These are phyloP conservation scores for Pan troglodytes DNA, from an alignment of 2,113 vertebrate species.

Conservation along the genomic window DNA sequence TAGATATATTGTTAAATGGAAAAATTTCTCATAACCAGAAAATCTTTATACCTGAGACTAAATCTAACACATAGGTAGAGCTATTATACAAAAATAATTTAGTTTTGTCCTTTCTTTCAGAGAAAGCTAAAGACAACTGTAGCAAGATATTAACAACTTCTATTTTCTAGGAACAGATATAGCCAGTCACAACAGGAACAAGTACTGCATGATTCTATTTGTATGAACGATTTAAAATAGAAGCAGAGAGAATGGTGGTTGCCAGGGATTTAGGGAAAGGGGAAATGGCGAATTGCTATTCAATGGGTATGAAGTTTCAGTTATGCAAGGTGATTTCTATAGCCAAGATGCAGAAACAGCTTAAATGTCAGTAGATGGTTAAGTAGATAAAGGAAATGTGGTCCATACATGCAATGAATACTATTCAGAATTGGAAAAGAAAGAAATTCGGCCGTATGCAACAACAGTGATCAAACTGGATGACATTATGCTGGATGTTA, in stretches of 20 bases:
- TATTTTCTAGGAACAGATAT: not conserved
- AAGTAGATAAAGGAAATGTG: not conserved
- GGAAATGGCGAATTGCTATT: not conserved
- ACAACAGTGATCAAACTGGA: not conserved
- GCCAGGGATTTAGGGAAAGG: fast-evolving
- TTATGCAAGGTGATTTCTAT: not conserved
- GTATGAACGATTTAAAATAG: not conserved
- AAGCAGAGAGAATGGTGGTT: not conserved
- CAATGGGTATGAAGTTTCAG: not conserved
- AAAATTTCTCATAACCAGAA: not conserved
- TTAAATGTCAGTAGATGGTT: not conserved
- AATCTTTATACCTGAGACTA: not conserved
- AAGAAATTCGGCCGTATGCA: not conserved
- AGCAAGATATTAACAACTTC: not conserved
- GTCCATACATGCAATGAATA: not conserved
- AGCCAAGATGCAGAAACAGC: not conserved
- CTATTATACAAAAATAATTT: not conserved
- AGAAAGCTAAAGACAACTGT: not conserved
- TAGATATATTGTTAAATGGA: not conserved
- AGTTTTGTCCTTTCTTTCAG: not conserved
- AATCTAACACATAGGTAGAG: not conserved
- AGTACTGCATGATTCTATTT: not conserved
- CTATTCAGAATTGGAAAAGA: not conserved
- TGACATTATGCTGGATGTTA: not conserved
- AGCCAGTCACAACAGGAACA: not conserved